phyloP scores from a whole-genome alignment of 2,113 vertebrate genomes.

The Isurus oxyrinchus region DNA sequence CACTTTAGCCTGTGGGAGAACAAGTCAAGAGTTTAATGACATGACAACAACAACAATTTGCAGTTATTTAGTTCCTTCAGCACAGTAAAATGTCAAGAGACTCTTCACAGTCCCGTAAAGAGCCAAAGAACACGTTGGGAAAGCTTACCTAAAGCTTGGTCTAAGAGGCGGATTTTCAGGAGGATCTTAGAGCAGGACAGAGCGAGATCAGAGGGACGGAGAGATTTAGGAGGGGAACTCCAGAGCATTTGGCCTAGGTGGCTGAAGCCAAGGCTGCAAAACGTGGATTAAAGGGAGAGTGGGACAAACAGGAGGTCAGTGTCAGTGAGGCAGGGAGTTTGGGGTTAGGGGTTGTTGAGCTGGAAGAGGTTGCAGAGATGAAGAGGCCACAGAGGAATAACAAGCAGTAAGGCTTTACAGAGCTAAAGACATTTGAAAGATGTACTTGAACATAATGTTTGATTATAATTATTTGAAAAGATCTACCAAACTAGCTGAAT shows the following conservation, averaged over 20 bases:
- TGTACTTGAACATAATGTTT: neutral
- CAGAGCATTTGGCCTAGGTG: neutral
- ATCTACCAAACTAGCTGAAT: neutral
- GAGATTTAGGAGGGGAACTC: neutral
- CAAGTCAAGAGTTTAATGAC: neutral
- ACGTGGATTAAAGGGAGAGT: no score
- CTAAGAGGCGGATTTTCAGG: neutral
- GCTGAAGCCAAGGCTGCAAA: neutral
- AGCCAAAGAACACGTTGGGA: neutral
- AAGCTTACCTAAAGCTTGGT: neutral
- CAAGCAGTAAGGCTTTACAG: neutral
- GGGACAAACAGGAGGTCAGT: neutral
- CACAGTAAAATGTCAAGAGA: neutral
- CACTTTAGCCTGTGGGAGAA: conserved; percentile 45
- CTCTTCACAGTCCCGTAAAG: neutral
- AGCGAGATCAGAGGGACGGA: neutral
- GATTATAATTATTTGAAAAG: neutral
- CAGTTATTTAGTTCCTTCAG: no score
- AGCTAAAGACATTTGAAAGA: neutral
- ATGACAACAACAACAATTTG: neutral
- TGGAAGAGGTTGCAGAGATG: neutral
- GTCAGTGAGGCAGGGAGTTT: neutral
- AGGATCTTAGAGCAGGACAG: neutral
- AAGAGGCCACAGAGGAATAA: neutral
- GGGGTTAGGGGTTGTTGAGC: neutral